Evolutionary conservation across 2,113 vertebrate genomes (phyloP).

Genomic region (Uropsilus gracilis): DNA sequence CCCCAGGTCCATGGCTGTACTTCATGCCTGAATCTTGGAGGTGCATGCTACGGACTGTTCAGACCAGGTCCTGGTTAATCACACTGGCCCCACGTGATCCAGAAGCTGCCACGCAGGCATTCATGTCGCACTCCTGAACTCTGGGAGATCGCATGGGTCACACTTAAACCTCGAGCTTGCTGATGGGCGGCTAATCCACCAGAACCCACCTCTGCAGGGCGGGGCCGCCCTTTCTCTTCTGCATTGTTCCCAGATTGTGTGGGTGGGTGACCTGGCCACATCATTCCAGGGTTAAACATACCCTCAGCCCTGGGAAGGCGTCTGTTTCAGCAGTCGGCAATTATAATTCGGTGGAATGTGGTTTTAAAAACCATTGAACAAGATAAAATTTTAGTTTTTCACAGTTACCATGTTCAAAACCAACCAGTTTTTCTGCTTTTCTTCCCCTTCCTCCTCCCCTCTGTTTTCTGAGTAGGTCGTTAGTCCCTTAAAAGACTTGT

Average conservation of each 20-base stretch:
- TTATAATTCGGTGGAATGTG: constrained; percentile 48
- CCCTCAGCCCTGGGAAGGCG: constrained; percentile 27
- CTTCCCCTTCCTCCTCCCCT: fast-evolving
- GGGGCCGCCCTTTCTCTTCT: neutral
- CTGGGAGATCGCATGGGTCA: neutral
- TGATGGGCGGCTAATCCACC: neutral
- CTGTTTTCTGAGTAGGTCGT: neutral
- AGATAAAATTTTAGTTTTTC: constrained; percentile 36
- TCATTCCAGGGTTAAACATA: constrained; percentile 58
- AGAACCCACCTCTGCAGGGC: constrained; percentile 23
- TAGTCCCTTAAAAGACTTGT: neutral
- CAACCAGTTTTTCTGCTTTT: neutral
- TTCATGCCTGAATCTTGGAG: neutral
- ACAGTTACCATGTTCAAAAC: neutral
- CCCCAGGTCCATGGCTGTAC: fast-evolving
- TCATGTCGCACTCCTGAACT: constrained; percentile 47
- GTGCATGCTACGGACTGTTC: neutral
- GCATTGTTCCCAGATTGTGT: neutral
- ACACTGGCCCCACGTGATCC: neutral
- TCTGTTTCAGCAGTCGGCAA: neutral
- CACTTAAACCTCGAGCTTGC: constrained; percentile 24
- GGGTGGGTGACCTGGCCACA: neutral
- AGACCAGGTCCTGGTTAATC: constrained; percentile 11
- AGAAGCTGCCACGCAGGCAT: constrained; percentile 14
- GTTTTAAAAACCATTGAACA: constrained; percentile 44